Percentiles rank a stretch among this genome's conserved stretches.
Evolutionary conservation across 2,797 vertebrate genomes (phyloP).

Genomic region (Poliocrania exsul): DNA sequence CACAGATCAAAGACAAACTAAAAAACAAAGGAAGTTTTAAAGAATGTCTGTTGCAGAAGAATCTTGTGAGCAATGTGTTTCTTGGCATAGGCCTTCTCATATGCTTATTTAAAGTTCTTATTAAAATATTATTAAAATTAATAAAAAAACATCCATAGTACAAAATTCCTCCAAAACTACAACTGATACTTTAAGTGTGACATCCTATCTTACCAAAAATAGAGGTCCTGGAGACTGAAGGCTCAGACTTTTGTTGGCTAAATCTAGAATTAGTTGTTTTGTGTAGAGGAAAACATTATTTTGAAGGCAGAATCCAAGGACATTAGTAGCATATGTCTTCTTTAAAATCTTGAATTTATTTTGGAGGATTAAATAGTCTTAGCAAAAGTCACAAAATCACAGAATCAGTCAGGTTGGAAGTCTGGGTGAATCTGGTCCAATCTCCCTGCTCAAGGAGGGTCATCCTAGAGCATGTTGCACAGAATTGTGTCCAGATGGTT

Average conservation of each 20-base stretch:
- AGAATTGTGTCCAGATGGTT: background rate
- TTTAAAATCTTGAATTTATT: background rate
- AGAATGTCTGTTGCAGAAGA: background rate
- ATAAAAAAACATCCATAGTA: background rate
- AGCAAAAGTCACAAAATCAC: background rate
- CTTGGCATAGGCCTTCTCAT: background rate
- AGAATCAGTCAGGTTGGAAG: background rate
- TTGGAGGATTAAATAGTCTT: background rate
- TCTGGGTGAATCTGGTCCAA: too few relatives aligned
- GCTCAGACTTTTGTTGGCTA: background rate
- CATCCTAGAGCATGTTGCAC: fast-evolving
- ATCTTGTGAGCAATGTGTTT: background rate
- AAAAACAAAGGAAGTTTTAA: background rate
- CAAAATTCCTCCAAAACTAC: background rate
- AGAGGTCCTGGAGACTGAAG: background rate
- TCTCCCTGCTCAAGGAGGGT: background rate
- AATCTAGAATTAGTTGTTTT: background rate
- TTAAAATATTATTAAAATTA: background rate
- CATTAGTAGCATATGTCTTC: background rate
- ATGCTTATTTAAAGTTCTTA: background rate
- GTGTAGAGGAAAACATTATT: background rate
- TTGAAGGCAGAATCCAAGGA: background rate
- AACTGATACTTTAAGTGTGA: background rate
- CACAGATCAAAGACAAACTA: background rate
- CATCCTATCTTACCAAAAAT: background rate